Base-by-base conservation (phyloP, 2,113 vertebrate genomes). In the Elgaria multicarinata region DNA sequence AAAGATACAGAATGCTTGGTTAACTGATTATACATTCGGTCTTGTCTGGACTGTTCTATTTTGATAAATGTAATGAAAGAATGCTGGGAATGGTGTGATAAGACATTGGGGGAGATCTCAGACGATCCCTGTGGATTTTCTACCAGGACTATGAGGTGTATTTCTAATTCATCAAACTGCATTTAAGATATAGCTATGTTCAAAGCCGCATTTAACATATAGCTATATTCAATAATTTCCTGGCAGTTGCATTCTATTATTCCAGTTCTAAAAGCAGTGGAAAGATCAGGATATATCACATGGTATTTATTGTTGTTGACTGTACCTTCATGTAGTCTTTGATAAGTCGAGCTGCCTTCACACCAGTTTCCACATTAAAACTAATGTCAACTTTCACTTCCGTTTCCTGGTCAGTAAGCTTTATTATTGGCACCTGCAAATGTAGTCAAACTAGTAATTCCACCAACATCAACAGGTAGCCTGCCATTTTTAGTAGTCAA, bases 381-480 rank as follows among this genome's bases (percentile, higher is more conserved):
- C 99, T 99, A 97, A 99, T 99, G 97, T 99, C 99, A 78, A 99
- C 99, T 97, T 99, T 99, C 53, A 99, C 98, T 81, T 99, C 99
- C 0, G 99, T 99, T 96, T 99, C 98, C 97, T 98, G 98, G 96
- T 99, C 99, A 9, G 99, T 99, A 93, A 99, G 98, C 94, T 99
- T 99, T 95, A 99, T 99, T 95, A 99, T 99, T 85, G 99, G 99
- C 93, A 99, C 99, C 99, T 99, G 94, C 50, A 85, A 94, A 92
- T 22, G 93, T 76, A 85, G 24, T 76, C 85, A 83, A 91, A 93
- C 8, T 84, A 88, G 44, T 44, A 53, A 89, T 90, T 58, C 69
- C 72, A 91, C 83, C 33, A 13, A 9, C 6, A 36, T 85, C 14
- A 91, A 93, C 86, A 2, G 39, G 6, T 90, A 81, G 14, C 58